These are phyloP conservation scores for Diadromus collaris DNA, from an alignment of 2,888 invertebrate species.

Conservation along the genomic window DNA sequence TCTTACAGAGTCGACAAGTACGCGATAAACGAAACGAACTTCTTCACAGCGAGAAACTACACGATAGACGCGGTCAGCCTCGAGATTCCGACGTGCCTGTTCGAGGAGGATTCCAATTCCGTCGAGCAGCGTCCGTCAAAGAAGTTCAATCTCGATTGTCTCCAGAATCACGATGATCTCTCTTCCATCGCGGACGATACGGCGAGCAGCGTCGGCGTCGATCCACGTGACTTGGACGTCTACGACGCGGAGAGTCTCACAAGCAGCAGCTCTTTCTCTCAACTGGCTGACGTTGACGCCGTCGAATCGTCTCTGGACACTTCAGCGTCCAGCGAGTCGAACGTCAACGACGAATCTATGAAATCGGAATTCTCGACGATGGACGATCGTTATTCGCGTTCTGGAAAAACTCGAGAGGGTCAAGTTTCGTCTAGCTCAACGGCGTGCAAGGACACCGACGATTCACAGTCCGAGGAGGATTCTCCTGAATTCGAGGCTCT, in stretches of 20 bases:
- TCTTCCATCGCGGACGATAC: not conserved
- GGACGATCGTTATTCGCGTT: not conserved
- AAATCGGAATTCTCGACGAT: not conserved
- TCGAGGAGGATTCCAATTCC: slow-evolving; percentile 64
- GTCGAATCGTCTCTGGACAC: slow-evolving; percentile 2
- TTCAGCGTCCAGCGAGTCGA: not conserved
- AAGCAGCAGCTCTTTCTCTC: slow-evolving; percentile 6
- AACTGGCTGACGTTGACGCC: slow-evolving; percentile 2
- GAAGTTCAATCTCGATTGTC: slow-evolving; percentile 8
- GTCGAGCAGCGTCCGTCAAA: slow-evolving; percentile 43
- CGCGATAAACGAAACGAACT: slow-evolving; percentile 55
- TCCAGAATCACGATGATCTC: not conserved
- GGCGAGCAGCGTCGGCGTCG: slow-evolving; percentile 33
- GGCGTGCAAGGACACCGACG: not conserved
- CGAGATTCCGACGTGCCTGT: slow-evolving; percentile 63
- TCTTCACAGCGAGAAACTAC: slow-evolving; percentile 61
- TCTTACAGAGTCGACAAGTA: slow-evolving; percentile 43
- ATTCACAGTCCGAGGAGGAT: slow-evolving; percentile 29
- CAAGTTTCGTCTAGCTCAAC: not conserved
- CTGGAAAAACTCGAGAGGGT: not conserved
- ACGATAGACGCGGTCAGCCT: slow-evolving; percentile 62
- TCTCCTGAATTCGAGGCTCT: slow-evolving; percentile 49
- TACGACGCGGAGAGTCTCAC: slow-evolving; percentile 57
- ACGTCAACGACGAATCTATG: not conserved
- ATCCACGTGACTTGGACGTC: slow-evolving; percentile 56